These are phyloP conservation scores for Sminthopsis crassicaudata DNA, from an alignment of 2,113 vertebrate species.

Conservation along the genomic window DNA sequence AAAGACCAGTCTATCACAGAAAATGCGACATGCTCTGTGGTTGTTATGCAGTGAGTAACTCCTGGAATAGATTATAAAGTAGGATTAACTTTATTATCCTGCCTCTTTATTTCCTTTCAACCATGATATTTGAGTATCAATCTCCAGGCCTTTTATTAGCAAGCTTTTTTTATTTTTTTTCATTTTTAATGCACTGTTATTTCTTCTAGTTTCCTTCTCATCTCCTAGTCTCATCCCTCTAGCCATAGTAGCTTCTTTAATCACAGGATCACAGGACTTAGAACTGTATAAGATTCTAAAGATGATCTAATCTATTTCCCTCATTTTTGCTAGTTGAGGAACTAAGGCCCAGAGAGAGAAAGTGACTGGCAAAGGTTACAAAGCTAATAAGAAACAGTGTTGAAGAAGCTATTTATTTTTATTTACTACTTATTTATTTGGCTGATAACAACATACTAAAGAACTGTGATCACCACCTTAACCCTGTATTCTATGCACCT, in stretches of 20 bases:
- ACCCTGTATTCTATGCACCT: not conserved
- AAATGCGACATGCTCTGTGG: not conserved
- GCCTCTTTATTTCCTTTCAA: constrained; percentile 5
- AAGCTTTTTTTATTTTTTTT: not conserved
- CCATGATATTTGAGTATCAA: not conserved
- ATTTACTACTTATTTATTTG: not conserved
- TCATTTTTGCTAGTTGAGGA: not conserved
- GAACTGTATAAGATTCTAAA: not conserved
- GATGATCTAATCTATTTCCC: not conserved
- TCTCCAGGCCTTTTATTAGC: not conserved
- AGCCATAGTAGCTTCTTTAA: not conserved
- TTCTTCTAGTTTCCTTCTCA: not conserved
- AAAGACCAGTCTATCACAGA: not conserved
- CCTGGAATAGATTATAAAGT: not conserved
- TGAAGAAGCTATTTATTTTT: not conserved
- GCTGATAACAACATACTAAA: not conserved
- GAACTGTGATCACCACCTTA: not conserved
- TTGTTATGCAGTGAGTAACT: not conserved
- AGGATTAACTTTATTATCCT: constrained; percentile 40
- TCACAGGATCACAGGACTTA: not conserved
- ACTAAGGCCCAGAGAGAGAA: not conserved
- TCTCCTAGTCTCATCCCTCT: not conserved
- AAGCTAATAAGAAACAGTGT: not conserved
- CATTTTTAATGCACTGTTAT: not conserved
- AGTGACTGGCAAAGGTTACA: not conserved